Evolutionary conservation across 2,888 invertebrate species (phyloP).

Genomic region (Cosmorhoe ocellata): DNA sequence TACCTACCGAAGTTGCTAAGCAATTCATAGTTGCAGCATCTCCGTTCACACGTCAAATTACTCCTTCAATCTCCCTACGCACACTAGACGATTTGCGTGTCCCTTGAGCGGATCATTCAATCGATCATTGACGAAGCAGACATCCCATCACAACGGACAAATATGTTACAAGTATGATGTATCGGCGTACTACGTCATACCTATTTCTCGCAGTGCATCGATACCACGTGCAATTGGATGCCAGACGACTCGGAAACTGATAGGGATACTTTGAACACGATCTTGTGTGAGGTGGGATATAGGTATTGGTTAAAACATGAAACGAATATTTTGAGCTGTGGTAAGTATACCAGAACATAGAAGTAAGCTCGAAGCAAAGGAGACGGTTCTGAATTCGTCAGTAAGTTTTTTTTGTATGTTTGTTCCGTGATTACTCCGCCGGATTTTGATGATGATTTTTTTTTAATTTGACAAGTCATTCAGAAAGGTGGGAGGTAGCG

Average conservation of each 20-base stretch:
- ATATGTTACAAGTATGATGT: slow-evolving; percentile 36
- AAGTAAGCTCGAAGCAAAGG: too few relatives aligned
- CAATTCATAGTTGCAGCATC: slow-evolving; percentile 7
- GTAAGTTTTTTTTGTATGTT: too few relatives aligned
- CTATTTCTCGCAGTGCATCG: slow-evolving; percentile 44
- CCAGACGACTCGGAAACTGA: slow-evolving; percentile 72
- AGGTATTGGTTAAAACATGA: not conserved
- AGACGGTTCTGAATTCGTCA: too few relatives aligned
- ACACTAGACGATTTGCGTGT: slow-evolving; percentile 33
- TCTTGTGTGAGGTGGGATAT: not conserved
- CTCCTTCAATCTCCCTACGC: slow-evolving; percentile 21
- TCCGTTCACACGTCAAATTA: slow-evolving; percentile 22
- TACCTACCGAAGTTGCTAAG: too few relatives aligned
- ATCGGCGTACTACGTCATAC: slow-evolving; percentile 29
- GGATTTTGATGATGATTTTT: too few relatives aligned
- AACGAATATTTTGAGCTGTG: not conserved
- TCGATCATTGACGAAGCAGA: slow-evolving; percentile 35
- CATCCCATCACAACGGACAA: slow-evolving; percentile 34
- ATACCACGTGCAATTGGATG: slow-evolving; percentile 70
- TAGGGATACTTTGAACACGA: slow-evolving; percentile 39
- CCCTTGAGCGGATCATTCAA: slow-evolving; percentile 27
- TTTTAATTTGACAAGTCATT: too few relatives aligned
- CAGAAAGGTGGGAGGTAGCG: too few relatives aligned
- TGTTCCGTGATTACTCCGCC: too few relatives aligned
- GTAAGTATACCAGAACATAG: too few relatives aligned